Conservation (phyloP, 2,113 vertebrate species). For the Pitta sordida region DNA sequence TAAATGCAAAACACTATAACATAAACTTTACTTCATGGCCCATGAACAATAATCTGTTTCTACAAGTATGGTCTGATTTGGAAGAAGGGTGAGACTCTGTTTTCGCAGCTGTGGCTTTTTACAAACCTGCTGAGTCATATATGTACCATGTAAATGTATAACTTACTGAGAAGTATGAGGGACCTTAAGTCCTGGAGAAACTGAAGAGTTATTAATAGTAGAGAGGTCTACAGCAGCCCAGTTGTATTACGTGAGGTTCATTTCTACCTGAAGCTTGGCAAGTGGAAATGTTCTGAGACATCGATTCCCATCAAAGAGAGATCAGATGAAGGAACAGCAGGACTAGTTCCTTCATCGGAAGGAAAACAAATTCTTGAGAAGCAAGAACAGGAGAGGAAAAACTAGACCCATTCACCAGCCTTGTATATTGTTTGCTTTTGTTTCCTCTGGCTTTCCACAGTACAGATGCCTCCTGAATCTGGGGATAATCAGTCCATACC, state of each 20-base stretch:
- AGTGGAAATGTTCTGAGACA: background rate
- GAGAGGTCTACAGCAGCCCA: constrained; percentile 37
- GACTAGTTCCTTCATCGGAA: background rate
- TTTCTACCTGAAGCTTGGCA: background rate
- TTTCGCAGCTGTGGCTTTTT: constrained; percentile 51
- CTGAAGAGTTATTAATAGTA: constrained; percentile 37
- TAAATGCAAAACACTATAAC: background rate
- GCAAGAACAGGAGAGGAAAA: background rate
- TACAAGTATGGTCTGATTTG: background rate
- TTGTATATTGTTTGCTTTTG: background rate
- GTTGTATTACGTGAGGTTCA: background rate
- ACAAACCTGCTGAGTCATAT: background rate
- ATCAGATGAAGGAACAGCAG: background rate
- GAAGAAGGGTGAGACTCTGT: constrained; percentile 22
- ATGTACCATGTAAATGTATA: constrained; percentile 50
- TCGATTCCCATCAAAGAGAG: background rate
- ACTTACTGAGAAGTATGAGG: constrained; percentile 10
- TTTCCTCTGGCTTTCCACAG: background rate
- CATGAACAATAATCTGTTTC: background rate
- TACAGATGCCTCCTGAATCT: background rate
- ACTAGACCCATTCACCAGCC: background rate
- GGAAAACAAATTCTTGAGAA: background rate
- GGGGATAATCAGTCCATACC: accelerated
- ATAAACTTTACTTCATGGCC: background rate
- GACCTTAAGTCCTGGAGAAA: background rate